Conservation (phyloP, 2,888 invertebrate species). For the Melieria crassipennis region DNA sequence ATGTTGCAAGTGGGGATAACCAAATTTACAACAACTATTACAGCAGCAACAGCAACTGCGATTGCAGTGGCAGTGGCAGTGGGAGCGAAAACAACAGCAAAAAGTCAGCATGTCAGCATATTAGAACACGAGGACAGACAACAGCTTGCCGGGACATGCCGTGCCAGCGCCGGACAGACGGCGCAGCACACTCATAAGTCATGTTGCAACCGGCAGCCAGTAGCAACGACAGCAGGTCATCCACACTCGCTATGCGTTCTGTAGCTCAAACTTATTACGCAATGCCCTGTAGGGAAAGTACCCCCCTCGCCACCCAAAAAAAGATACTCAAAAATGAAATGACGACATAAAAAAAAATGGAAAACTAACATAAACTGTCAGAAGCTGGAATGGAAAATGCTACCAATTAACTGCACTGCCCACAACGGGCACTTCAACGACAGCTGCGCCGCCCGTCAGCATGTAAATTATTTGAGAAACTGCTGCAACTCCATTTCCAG, state of each 20-base stretch:
- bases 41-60: constrained; percentile 7
- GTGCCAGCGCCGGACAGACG: not conserved
- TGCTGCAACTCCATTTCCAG: constrained; percentile 1
- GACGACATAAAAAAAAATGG: not conserved
- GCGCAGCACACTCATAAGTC: constrained; percentile 18
- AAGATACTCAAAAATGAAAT: not conserved
- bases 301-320: not conserved
- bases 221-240: not conserved
- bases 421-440: too few relatives aligned
- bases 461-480: constrained; percentile 29
- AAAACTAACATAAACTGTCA: too few relatives aligned
- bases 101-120: constrained; percentile 20
- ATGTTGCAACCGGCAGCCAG: constrained; percentile 10
- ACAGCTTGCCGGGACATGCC: constrained; percentile 19
- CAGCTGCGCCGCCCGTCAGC: constrained; percentile 11
- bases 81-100: not conserved
- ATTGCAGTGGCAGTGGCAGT: not conserved
- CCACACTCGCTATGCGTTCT: not conserved
- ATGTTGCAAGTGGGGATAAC: not conserved
- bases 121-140: constrained; percentile 18
- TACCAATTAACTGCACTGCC: too few relatives aligned
- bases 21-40: constrained; percentile 4
- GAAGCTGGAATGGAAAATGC: too few relatives aligned
- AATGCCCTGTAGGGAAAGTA: not conserved
- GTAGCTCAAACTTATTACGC: not conserved